phyloP scores from a whole-genome alignment of 2,113 vertebrate genomes.

The Muscicapa adusta region DNA sequence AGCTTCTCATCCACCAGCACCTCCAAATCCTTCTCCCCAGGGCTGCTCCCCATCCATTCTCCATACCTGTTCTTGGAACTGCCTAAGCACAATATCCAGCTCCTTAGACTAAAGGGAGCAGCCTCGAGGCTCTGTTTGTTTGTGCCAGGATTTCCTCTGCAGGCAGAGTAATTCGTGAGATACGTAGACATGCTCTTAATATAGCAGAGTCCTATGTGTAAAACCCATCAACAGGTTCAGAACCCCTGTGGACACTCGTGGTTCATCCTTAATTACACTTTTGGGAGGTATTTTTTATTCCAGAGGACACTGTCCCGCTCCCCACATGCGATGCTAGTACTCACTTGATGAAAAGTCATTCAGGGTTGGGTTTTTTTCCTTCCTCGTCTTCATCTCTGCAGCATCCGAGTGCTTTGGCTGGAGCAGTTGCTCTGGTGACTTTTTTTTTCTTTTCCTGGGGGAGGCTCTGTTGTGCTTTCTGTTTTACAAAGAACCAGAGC shows the following conservation, averaged over 20 bases:
- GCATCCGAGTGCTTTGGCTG: not conserved
- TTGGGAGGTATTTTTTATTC: not conserved
- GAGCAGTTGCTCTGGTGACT: not conserved
- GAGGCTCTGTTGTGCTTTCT: not conserved
- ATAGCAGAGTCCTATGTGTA: not conserved
- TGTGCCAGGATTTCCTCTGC: not conserved
- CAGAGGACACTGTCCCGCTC: fast-evolving
- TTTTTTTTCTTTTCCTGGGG: not conserved
- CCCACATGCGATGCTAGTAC: fast-evolving
- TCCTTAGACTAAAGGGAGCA: not conserved
- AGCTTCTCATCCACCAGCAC: not conserved
- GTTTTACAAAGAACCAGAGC: not conserved
- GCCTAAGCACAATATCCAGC: not conserved
- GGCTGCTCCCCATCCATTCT: not conserved
- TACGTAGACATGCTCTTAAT: fast-evolving
- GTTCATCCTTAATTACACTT: not conserved
- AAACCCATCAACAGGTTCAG: not conserved
- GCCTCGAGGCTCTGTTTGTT: not conserved
- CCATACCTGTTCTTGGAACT: not conserved
- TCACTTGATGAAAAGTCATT: not conserved
- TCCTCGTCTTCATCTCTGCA: not conserved
- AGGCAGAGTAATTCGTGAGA: not conserved
- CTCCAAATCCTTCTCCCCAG: not conserved
- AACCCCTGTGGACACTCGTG: not conserved
- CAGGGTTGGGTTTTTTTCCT: not conserved